Conservation (phyloP, 1,140 invertebrate species). For the Thaumetopoea pityocampa region DNA sequence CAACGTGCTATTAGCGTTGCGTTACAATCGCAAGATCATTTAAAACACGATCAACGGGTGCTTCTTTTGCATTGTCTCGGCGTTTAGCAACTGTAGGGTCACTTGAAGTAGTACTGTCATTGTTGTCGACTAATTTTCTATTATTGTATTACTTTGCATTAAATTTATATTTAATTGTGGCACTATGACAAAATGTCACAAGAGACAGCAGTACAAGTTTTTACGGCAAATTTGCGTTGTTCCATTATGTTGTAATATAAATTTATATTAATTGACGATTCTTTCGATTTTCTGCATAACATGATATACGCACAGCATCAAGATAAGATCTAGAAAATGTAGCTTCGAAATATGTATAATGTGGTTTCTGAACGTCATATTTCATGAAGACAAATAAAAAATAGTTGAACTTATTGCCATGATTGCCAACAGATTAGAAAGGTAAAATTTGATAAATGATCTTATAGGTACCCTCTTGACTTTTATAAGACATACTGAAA, state of each 20-base stretch:
- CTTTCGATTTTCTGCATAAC: too few relatives aligned
- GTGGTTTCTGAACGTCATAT: too few relatives aligned
- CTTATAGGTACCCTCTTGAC: too few relatives aligned
- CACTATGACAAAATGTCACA: slow-evolving; percentile 30
- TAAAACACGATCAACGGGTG: slow-evolving; percentile 66
- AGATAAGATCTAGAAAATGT: too few relatives aligned
- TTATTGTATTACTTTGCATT: slow-evolving; percentile 51
- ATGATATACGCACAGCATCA: too few relatives aligned
- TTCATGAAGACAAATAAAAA: too few relatives aligned
- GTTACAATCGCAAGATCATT: slow-evolving; percentile 60
- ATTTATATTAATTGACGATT: slow-evolving; percentile 36
- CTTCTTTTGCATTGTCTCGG: slow-evolving; percentile 49
- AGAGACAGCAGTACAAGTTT: slow-evolving; percentile 8
- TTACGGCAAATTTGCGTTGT: too few relatives aligned
- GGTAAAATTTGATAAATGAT: too few relatives aligned
- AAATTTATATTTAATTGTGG: slow-evolving; percentile 63
- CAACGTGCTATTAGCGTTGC: slow-evolving; percentile 57
- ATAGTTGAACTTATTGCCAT: too few relatives aligned
- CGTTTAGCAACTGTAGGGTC: slow-evolving; percentile 55
- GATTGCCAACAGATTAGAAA: too few relatives aligned
- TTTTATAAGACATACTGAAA: too few relatives aligned
- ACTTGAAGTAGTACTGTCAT: slow-evolving; percentile 41
- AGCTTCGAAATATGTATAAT: too few relatives aligned
- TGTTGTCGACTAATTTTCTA: slow-evolving; percentile 41
- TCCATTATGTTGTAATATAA: slow-evolving; percentile 33